A percentile compares a stretch with the other conserved stretches of the same genome.
These are phyloP conservation scores for Labia minor DNA, from an alignment of 2,888 invertebrate genomes.

Conservation along the genomic window DNA sequence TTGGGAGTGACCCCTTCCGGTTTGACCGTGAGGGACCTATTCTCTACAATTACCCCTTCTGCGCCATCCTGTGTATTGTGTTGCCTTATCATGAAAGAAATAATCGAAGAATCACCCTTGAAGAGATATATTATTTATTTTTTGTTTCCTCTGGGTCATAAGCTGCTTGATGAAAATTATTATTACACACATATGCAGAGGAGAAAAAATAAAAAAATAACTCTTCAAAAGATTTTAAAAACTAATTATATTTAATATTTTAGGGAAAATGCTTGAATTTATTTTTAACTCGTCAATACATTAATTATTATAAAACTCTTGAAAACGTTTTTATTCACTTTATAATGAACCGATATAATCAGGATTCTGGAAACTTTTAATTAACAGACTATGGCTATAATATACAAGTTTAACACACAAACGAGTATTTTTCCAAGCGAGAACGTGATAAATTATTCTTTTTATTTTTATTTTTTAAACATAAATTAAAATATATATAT, in stretches of 20 bases:
- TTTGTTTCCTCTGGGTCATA: too few relatives aligned
- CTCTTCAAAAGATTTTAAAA: not conserved
- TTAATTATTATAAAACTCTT: conserved; percentile 1
- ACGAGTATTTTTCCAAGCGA: conserved; percentile 13
- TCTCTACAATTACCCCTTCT: not conserved
- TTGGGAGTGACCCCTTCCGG: conserved; percentile 13
- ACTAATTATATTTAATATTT: conserved; percentile 13
- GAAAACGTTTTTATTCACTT: conserved; percentile 8
- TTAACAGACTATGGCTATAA: conserved; percentile 2
- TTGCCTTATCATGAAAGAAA: not conserved
- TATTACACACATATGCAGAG: too few relatives aligned
- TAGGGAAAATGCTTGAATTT: not conserved
- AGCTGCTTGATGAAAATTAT: too few relatives aligned
- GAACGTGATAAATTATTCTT: not conserved
- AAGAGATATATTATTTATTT: not conserved
- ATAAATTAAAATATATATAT: not conserved
- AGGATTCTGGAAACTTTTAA: conserved; percentile 13
- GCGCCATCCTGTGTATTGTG: not conserved
- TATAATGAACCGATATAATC: conserved; percentile 13
- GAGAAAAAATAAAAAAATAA: too few relatives aligned
- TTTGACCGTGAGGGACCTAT: conserved; percentile 3
- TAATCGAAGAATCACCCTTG: not conserved
- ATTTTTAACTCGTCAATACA: conserved; percentile 13
- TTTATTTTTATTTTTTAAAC: not conserved
- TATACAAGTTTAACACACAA: conserved; percentile 13